Percentiles rank a stretch among this genome's conserved stretches.
These are phyloP conservation scores for Tupaia chinensis DNA, from an alignment of 2,113 vertebrate genomes.

Conservation along the genomic window DNA sequence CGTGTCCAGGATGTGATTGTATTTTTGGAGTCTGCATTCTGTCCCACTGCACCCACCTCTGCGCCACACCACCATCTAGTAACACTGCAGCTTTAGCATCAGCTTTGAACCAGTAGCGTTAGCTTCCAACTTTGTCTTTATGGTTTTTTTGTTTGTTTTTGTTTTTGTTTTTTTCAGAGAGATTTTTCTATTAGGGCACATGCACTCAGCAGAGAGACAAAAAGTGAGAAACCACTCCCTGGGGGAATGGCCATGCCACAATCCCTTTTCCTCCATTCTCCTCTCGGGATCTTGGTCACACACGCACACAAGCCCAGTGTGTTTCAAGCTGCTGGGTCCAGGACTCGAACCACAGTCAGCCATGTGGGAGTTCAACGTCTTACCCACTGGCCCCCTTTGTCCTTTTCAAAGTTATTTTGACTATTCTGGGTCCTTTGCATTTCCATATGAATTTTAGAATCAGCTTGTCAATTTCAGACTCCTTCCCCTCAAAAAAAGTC, in stretches of 20 bases:
- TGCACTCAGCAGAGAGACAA: too few relatives aligned
- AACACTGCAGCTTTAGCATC: background rate
- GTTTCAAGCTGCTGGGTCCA: too few relatives aligned
- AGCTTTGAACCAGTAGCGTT: background rate
- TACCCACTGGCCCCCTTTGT: background rate
- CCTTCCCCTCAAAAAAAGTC: background rate
- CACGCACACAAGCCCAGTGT: too few relatives aligned
- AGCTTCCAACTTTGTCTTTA: background rate
- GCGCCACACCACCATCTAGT: background rate
- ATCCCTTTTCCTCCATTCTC: too few relatives aligned
- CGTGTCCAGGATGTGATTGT: background rate
- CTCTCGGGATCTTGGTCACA: too few relatives aligned
- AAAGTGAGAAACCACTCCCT: too few relatives aligned
- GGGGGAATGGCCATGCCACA: too few relatives aligned
- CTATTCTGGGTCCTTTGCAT: background rate
- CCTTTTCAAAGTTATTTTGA: background rate
- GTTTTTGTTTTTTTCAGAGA: too few relatives aligned
- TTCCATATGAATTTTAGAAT: background rate
- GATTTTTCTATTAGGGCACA: too few relatives aligned
- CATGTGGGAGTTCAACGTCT: too few relatives aligned
- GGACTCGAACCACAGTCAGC: too few relatives aligned
- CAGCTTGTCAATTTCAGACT: background rate
- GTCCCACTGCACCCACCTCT: background rate
- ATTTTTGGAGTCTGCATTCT: background rate
- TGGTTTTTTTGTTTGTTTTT: too few relatives aligned